Conservation (phyloP, 2,888 invertebrate species). For the Augiades crinisus region DNA sequence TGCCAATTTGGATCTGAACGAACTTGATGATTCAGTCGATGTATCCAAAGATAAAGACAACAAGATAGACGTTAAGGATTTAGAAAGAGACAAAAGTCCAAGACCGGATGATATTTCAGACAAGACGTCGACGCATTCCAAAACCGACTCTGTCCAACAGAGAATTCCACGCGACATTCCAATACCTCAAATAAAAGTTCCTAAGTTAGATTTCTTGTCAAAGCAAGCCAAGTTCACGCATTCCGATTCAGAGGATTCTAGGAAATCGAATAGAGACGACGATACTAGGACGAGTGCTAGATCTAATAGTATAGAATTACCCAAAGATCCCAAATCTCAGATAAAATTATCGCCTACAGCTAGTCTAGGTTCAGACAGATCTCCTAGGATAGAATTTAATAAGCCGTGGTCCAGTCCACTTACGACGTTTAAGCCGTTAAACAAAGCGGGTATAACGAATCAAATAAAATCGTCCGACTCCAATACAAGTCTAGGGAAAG, state of each 20-base stretch:
- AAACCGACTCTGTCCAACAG: constrained; percentile 40
- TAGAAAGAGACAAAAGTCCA: constrained; percentile 46
- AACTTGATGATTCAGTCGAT: constrained; percentile 59
- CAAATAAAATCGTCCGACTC: constrained; percentile 62
- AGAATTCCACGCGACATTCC: constrained; percentile 45
- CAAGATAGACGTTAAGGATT: constrained; percentile 49
- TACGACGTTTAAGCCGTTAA: constrained; percentile 61
- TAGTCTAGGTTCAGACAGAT: constrained; percentile 55
- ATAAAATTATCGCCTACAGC: constrained; percentile 61
- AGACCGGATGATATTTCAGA: constrained; percentile 56
- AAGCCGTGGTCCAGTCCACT: constrained; percentile 62
- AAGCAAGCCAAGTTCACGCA: constrained; percentile 45
- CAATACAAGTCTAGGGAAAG: constrained; percentile 53
- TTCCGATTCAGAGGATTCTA: constrained; percentile 63
- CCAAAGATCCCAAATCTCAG: constrained; percentile 48
- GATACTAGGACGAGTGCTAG: constrained; percentile 42
- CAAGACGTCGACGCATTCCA: constrained; percentile 42
- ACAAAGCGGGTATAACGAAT: constrained; percentile 49
- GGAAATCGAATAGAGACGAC: constrained; percentile 47
- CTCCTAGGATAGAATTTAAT: constrained; percentile 57
- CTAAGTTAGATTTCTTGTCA: constrained; percentile 57
- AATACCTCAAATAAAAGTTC: constrained; percentile 69
- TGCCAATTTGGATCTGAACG: constrained; percentile 68
- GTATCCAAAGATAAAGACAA: constrained; percentile 49
- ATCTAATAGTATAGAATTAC: constrained; percentile 46